A percentile compares a stretch with the other conserved stretches of the same genome.
These are phyloP conservation scores for Oenanthe melanoleuca DNA, from an alignment of 2,113 vertebrate genomes.

Conservation along the genomic window DNA sequence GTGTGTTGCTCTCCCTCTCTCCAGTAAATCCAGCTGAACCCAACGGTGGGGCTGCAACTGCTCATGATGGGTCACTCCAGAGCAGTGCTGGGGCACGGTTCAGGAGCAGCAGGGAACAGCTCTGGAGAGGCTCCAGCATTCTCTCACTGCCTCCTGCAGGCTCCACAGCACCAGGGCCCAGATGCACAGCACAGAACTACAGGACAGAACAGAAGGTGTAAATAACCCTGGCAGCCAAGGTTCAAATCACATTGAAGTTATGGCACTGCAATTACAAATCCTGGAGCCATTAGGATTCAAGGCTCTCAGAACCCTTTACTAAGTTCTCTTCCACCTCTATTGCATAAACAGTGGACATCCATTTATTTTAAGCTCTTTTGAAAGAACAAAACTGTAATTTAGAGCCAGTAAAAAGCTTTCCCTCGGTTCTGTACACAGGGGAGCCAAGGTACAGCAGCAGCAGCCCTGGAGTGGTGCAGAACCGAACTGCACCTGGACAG, in stretches of 20 bases:
- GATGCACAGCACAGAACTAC: neutral
- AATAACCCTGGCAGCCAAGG: neutral
- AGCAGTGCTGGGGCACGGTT: neutral
- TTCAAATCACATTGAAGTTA: neutral
- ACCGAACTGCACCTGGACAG: neutral
- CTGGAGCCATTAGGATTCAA: neutral
- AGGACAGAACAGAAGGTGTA: neutral
- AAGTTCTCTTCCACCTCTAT: neutral
- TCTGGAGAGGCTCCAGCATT: neutral
- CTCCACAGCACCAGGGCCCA: neutral
- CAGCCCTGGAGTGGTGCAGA: neutral
- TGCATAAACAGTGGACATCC: neutral
- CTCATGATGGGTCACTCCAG: fast-evolving
- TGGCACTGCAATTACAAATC: neutral
- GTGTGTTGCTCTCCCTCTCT: neutral
- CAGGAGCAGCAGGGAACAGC: neutral
- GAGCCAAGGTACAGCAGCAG: neutral
- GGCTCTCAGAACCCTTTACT: neutral
- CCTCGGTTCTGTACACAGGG: neutral
- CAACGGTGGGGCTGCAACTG: neutral
- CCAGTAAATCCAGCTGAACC: neutral
- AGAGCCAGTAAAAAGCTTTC: neutral
- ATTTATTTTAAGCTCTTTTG: neutral
- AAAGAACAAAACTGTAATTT: neutral
- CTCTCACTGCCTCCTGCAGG: neutral